These are phyloP conservation scores for Aphis gossypii DNA, from an alignment of 1,140 invertebrate species.

Conservation along the genomic window DNA sequence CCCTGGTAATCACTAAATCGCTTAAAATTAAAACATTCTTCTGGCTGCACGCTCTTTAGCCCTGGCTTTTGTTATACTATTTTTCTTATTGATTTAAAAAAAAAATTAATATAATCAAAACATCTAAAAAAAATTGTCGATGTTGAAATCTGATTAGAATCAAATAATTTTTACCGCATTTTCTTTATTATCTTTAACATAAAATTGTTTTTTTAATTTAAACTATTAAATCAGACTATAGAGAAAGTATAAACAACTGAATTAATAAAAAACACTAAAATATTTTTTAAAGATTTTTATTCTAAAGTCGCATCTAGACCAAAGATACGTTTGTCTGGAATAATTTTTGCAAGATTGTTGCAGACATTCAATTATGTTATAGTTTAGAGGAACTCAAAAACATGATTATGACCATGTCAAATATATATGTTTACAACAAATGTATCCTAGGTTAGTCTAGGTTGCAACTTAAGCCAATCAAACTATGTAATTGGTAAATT, in stretches of 20 bases:
- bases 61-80: slow-evolving; percentile 56
- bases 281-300: not conserved
- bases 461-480: not conserved
- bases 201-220: too few relatives aligned
- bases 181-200: not conserved
- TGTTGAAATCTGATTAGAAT: not conserved
- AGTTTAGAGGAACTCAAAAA: not conserved
- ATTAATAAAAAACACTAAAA: not conserved
- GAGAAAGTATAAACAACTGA: too few relatives aligned
- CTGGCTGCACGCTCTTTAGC: slow-evolving; percentile 14
- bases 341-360: not conserved
- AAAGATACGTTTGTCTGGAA: not conserved
- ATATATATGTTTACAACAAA: not conserved
- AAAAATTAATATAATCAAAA: not conserved
- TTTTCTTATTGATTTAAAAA: not conserved
- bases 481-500: not conserved
- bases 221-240: too few relatives aligned
- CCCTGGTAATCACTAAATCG: slow-evolving; percentile 62
- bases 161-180: not conserved
- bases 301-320: not conserved
- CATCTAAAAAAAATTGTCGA: not conserved
- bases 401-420: not conserved
- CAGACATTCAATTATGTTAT: not conserved
- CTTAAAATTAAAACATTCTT: slow-evolving; percentile 33
- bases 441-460: not conserved